Percentiles rank a stretch among this genome's conserved stretches.
Conservation (phyloP, 2,113 vertebrate species). For the Melanocharis versteri region DNA sequence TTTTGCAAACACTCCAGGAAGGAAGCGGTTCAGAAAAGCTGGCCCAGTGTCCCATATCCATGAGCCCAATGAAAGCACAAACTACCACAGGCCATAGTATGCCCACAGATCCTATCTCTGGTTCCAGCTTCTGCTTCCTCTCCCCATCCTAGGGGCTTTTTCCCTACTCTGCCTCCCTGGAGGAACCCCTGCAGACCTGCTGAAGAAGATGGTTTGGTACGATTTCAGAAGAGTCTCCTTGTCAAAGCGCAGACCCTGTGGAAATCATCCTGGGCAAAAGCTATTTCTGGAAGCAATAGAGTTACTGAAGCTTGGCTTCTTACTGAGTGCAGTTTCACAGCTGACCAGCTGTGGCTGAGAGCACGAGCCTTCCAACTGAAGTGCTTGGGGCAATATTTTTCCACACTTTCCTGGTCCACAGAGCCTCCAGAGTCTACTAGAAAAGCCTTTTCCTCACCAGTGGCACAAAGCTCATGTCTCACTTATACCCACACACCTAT, state of each 20-base stretch:
- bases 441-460: neutral
- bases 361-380: neutral
- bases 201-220: neutral
- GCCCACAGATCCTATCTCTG: neutral
- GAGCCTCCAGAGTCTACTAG: neutral
- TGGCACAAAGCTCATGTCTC: rapidly evolving
- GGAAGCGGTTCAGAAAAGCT: neutral
- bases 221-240: neutral
- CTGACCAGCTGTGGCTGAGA: neutral
- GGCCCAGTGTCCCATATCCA: neutral
- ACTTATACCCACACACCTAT: neutral
- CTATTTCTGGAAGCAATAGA: neutral
- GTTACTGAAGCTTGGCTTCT: neutral
- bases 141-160: neutral
- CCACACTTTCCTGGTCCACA: neutral
- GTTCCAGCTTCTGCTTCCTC: neutral
- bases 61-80: neutral
- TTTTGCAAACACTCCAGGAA: neutral
- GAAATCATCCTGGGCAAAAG: neutral
- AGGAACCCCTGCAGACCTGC: neutral
- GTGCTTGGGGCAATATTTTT: neutral
- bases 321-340: neutral
- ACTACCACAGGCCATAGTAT: rapidly evolving
- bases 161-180: neutral
- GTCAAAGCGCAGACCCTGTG: neutral